Evolutionary conservation across 2,888 invertebrate species (phyloP).

Genomic region (Esperia sulphurella): DNA sequence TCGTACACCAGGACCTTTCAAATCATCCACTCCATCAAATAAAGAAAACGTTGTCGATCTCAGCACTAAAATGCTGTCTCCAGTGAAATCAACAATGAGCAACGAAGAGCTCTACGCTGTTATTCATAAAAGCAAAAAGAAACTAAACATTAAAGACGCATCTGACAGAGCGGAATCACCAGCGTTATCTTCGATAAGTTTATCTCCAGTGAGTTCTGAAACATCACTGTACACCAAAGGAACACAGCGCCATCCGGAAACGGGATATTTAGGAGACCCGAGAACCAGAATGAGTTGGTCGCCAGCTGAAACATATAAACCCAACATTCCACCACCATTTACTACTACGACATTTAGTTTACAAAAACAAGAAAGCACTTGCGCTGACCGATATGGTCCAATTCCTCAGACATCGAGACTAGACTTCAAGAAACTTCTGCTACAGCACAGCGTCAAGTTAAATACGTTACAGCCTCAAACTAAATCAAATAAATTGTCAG

Average conservation of each 20-base stretch:
- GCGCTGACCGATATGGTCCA: conserved; percentile 82
- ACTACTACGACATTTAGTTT: conserved; percentile 28
- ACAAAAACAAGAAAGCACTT: conserved; percentile 65
- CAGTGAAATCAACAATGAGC: conserved; percentile 86
- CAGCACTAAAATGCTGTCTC: conserved; percentile 77
- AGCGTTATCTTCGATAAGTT: conserved; percentile 61
- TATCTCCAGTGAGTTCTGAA: conserved; percentile 75
- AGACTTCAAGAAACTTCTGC: conserved; percentile 89
- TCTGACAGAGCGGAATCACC: conserved; percentile 72
- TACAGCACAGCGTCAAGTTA: conserved; percentile 86
- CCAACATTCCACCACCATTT: conserved; percentile 41
- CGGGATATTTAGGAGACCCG: conserved; percentile 79
- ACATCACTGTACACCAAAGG: conserved; percentile 61
- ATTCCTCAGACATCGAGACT: conserved; percentile 86
- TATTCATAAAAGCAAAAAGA: conserved; percentile 87
- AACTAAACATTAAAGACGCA: conserved; percentile 82
- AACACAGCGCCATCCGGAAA: conserved; percentile 76
- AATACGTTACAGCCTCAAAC: conserved; percentile 73
- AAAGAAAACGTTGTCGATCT: conserved; percentile 73
- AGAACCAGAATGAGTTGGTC: conserved; percentile 83
- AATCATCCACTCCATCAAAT: conserved; percentile 84
- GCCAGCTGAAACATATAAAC: conserved; percentile 59
- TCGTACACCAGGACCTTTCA: conserved; percentile 78
- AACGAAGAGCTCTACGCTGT: conserved; percentile 88
- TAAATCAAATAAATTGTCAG: conserved; percentile 83